These are phyloP conservation scores for Eulemur rufifrons DNA, from an alignment of 2,113 vertebrate genomes.

Conservation along the genomic window DNA sequence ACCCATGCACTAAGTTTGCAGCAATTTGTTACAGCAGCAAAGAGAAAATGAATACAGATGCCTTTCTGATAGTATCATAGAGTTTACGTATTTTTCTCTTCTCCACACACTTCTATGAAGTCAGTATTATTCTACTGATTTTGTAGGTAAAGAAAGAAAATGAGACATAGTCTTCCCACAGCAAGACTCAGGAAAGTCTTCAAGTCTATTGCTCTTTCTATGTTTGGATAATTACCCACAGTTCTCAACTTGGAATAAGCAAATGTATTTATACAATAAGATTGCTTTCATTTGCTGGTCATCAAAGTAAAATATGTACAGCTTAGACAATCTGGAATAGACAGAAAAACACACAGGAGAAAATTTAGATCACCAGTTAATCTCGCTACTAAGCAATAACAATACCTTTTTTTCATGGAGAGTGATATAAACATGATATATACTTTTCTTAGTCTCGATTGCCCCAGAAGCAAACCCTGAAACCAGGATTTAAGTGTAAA, in stretches of 20 bases:
- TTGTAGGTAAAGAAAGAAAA: neutral
- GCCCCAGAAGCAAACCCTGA: neutral
- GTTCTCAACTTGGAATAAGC: neutral
- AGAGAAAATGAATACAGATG: neutral
- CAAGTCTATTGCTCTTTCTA: neutral
- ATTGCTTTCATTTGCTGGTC: neutral
- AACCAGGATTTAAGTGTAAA: neutral
- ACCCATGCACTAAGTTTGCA: neutral
- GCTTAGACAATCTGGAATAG: neutral
- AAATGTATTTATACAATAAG: neutral
- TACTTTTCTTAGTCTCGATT: neutral
- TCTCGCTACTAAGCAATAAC: neutral
- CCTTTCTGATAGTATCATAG: neutral
- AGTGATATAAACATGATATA: neutral
- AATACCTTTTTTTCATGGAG: neutral
- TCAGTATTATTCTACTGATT: neutral
- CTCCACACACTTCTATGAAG: neutral
- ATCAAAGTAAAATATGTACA: neutral
- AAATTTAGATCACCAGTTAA: neutral
- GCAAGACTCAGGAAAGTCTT: neutral
- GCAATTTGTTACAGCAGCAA: neutral
- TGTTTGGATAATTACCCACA: neutral
- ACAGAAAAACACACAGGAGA: neutral
- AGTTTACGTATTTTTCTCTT: neutral
- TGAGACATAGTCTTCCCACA: neutral